Conservation (phyloP, 2,888 invertebrate genomes). For the Amiota mariae region DNA sequence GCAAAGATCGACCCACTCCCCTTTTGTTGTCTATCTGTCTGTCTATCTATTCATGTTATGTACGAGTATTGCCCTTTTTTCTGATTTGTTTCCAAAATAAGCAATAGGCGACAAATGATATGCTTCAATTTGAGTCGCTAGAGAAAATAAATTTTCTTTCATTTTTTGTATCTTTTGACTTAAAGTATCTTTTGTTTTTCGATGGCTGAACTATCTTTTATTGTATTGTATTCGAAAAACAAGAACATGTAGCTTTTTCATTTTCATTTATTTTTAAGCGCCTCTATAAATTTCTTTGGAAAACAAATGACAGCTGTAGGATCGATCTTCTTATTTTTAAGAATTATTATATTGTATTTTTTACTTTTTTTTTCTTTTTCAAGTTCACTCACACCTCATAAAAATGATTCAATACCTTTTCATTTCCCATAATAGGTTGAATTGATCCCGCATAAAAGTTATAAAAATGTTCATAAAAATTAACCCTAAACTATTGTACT, state of each 20-base stretch:
- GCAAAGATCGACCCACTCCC: not conserved
- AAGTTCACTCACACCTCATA: slow-evolving; percentile 9
- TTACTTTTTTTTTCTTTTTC: not conserved
- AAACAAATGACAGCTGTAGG: not conserved
- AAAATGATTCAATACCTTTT: slow-evolving; percentile 28
- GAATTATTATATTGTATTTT: slow-evolving; percentile 13
- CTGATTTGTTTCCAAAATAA: slow-evolving; percentile 28
- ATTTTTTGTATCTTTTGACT: not conserved
- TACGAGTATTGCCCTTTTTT: not conserved
- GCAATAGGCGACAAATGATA: slow-evolving; percentile 31
- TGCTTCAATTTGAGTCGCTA: slow-evolving; percentile 7
- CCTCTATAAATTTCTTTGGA: not conserved
- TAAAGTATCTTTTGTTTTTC: not conserved
- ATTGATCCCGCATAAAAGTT: slow-evolving; percentile 11
- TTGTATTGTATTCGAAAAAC: not conserved
- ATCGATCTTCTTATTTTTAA: not conserved
- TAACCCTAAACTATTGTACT: slow-evolving; percentile 14
- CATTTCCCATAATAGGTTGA: not conserved
- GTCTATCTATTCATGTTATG: not conserved
- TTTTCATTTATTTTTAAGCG: slow-evolving; percentile 11
- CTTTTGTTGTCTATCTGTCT: not conserved
- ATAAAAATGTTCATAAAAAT: slow-evolving; percentile 15
- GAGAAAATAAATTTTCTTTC: slow-evolving; percentile 14
- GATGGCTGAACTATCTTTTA: not conserved
- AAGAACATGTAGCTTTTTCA: not conserved